These are phyloP conservation scores for Calyptomena viridis DNA, from an alignment of 2,113 vertebrate genomes.

Conservation along the genomic window DNA sequence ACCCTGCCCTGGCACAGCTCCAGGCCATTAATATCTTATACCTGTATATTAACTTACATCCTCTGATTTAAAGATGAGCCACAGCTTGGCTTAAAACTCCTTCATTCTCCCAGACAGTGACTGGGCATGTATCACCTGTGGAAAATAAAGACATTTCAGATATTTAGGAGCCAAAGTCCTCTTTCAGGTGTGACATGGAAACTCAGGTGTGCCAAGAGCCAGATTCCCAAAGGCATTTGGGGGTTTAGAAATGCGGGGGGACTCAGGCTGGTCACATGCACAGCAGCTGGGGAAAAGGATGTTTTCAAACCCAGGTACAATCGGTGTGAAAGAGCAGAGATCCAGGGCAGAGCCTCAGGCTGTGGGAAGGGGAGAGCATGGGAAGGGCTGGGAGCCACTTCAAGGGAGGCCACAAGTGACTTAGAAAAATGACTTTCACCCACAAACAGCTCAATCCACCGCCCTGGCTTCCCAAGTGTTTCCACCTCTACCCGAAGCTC, in stretches of 20 bases:
- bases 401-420: background rate
- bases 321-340: background rate
- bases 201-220: background rate
- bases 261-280: background rate
- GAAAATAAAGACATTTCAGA: background rate
- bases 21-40: background rate
- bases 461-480: background rate
- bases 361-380: fast-evolving
- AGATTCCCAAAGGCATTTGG: background rate
- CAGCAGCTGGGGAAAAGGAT: background rate
- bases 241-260: background rate
- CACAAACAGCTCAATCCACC: background rate
- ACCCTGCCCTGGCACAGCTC: background rate
- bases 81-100: background rate
- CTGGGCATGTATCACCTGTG: background rate
- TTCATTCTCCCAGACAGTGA: background rate
- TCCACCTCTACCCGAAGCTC: background rate
- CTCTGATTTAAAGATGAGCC: background rate
- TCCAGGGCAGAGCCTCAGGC: background rate
- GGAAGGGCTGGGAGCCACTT: fast-evolving
- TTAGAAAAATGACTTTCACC: background rate
- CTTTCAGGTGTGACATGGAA: background rate
- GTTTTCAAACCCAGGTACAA: background rate
- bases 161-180: background rate
- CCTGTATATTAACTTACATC: background rate